Evolutionary conservation across 1,140 invertebrate species (phyloP), one percentile per base, ranked within the genome.

Genomic region (Portunus trituberculatus): DNA sequence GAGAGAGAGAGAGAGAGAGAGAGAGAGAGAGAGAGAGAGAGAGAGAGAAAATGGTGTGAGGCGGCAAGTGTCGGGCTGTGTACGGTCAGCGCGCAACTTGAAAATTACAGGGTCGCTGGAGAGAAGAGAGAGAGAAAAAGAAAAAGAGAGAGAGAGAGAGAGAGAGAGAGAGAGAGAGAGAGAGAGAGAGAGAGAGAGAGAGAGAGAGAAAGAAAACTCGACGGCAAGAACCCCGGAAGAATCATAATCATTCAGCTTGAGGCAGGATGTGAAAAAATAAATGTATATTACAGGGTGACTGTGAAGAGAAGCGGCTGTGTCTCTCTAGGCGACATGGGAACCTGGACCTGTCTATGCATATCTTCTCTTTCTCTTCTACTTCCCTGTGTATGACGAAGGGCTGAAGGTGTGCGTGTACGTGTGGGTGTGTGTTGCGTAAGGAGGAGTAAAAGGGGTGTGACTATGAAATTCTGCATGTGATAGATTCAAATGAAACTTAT

Each of bases 1-100:
- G 86, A 88, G 86, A 88, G 86, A 88, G 86, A 88, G 86, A 88
- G 86, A 88, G 86, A 88, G 86, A 88, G 86, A 88, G 86, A 88
- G 86, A 88, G 86, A 88, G 86, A 88, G 86, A 88, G 86, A 88
- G 86, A 88, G 86, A 88, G 45, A 20, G 29, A 29, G 29, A 59
- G 52, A 59, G 52, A 59, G 10, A 59, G 52, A 59, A 10, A 20
- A 59, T 10, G 10, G 52, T 59, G 52, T 76, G 25, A 25, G 67
- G 67, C 20, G n/a, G 67, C 67, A 8, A 76, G 4, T n/a, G 67
- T 7, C 20, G 67, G 67, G 0, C 1, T n/a, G 67, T 76, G 25
- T 25, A n/a, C 67, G 67, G 67, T 76, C 67, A 76, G 25, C n/a
- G 6, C 6, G 67, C 67, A 7, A 76, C 12, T n/a, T n/a, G 12